Evolutionary conservation across 2,113 vertebrate genomes (phyloP).

Genomic region (Phaethon lepturus): DNA sequence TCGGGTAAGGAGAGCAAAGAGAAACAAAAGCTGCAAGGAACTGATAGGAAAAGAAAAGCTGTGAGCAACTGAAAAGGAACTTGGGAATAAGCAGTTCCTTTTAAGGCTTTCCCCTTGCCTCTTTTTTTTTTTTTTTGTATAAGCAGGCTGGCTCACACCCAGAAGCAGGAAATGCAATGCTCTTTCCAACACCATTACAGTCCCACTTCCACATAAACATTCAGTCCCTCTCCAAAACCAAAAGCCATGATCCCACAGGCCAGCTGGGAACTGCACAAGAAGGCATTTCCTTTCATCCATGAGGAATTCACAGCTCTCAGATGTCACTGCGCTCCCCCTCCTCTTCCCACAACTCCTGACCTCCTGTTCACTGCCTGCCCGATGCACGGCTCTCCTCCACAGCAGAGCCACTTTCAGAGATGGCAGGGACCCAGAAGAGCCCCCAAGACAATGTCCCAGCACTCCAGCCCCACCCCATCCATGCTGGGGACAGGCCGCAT

Average conservation of each 20-base stretch:
- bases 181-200: not conserved
- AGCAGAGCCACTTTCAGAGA: not conserved
- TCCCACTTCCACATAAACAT: not conserved
- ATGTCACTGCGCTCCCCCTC: not conserved
- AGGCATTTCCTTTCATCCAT: slow-evolving; percentile 46
- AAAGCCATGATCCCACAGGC: not conserved
- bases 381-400: not conserved
- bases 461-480: not conserved
- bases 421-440: not conserved
- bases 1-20: not conserved
- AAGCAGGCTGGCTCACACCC: slow-evolving; percentile 17
- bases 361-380: not conserved
- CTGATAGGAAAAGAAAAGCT: not conserved
- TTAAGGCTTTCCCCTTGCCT: slow-evolving; percentile 13
- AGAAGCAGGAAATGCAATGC: slow-evolving; percentile 43
- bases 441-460: not conserved
- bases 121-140: not conserved
- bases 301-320: slow-evolving; percentile 29
- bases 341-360: slow-evolving; percentile 61
- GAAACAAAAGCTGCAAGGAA: not conserved
- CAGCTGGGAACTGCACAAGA: accelerated
- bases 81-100: slow-evolving; percentile 22
- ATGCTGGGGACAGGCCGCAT: not conserved
- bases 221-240: not conserved
- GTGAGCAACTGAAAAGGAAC: slow-evolving; percentile 23